Conservation (phyloP, 2,888 invertebrate genomes). For the Cabera pusaria region DNA sequence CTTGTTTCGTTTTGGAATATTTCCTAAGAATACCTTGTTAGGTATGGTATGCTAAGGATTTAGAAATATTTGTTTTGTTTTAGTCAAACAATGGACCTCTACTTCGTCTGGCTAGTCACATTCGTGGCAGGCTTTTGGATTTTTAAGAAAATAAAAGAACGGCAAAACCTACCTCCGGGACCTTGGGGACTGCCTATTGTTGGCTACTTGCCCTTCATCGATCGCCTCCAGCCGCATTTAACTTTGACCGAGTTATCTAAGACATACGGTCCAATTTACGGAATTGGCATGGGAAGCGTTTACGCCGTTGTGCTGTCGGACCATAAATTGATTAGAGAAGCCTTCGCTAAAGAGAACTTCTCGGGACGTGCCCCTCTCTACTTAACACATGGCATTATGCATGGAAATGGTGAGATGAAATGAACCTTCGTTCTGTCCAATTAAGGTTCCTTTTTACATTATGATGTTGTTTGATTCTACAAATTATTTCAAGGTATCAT, state of each 20-base stretch:
- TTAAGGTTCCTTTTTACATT: no score
- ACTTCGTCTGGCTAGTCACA: slow-evolving; percentile 51
- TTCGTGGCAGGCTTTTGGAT: slow-evolving; percentile 60
- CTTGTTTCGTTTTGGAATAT: background rate
- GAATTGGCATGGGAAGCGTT: slow-evolving; percentile 88
- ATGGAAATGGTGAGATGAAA: slow-evolving; percentile 94
- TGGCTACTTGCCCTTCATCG: slow-evolving; percentile 90
- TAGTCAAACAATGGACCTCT: slow-evolving; percentile 47
- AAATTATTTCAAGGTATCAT: slow-evolving; percentile 86
- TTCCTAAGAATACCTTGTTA: background rate
- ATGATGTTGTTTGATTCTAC: background rate
- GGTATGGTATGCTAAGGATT: no score
- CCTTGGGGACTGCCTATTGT: slow-evolving; percentile 90
- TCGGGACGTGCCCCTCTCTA: slow-evolving; percentile 92
- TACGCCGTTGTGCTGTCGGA: slow-evolving; percentile 91
- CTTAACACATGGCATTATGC: slow-evolving; percentile 93
- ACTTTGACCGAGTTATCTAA: slow-evolving; percentile 86
- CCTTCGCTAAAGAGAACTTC: slow-evolving; percentile 88
- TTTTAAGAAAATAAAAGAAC: slow-evolving; percentile 61
- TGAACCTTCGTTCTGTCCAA: no score
- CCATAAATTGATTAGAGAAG: slow-evolving; percentile 87
- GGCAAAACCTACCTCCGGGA: slow-evolving; percentile 87
- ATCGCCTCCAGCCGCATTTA: slow-evolving; percentile 87
- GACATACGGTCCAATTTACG: slow-evolving; percentile 89
- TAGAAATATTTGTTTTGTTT: slow-evolving; percentile 8